Conservation (phyloP, 2,888 invertebrate species). For the Adela reaumurella region DNA sequence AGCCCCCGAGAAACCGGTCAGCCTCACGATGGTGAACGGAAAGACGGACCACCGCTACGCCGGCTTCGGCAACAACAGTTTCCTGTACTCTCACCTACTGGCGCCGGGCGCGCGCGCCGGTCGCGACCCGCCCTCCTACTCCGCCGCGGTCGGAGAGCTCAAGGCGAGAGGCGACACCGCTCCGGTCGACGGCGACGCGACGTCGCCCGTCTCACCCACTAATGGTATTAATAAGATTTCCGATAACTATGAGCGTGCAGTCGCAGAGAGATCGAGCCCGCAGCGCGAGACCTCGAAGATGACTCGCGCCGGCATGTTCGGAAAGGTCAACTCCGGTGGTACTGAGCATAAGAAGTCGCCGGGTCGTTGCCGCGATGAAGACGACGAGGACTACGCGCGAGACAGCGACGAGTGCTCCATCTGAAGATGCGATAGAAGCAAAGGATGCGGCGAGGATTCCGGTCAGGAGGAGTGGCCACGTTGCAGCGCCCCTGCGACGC, state of each 20-base stretch:
- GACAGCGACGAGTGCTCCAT: constrained; percentile 65
- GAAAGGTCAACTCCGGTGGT: constrained; percentile 37
- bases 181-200: constrained; percentile 22
- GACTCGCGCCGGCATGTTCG: constrained; percentile 38
- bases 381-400: constrained; percentile 50
- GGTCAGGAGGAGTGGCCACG: too few species aligned
- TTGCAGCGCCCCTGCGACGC: not conserved
- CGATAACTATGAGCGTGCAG: constrained; percentile 46
- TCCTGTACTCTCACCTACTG: constrained; percentile 41
- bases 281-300: constrained; percentile 30
- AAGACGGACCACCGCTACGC: constrained; percentile 41
- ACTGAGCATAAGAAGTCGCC: constrained; percentile 29
- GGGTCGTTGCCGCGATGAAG: constrained; percentile 26
- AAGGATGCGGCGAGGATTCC: too few species aligned
- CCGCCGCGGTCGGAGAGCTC: constrained; percentile 21
- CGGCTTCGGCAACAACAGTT: constrained; percentile 40
- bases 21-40: constrained; percentile 46
- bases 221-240: constrained; percentile 48
- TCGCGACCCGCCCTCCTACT: constrained; percentile 42
- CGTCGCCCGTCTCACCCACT: constrained; percentile 28
- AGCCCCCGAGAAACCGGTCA: constrained; percentile 48
- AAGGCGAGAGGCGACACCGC: constrained; percentile 21
- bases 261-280: constrained; percentile 41
- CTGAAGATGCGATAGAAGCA: constrained; percentile 19
- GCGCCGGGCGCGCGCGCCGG: constrained; percentile 22